phyloP scores from a whole-genome alignment of 2,113 vertebrate genomes.

The Calyptommatus sinebrachiatus region DNA sequence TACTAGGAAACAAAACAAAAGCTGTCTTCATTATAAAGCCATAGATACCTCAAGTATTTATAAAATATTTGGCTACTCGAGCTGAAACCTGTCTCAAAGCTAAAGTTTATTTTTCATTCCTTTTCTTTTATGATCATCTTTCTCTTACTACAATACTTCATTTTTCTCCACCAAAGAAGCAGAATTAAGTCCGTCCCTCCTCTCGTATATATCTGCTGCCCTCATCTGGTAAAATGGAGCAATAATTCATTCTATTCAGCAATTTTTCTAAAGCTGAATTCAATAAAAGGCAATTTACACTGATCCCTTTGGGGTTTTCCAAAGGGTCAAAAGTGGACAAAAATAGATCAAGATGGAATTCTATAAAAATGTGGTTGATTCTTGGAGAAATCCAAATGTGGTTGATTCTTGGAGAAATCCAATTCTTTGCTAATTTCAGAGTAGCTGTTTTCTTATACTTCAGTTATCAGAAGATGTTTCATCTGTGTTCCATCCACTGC shows the following conservation, averaged over 20 bases:
- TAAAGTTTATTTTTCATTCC: constrained; percentile 30
- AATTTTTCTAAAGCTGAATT: neutral
- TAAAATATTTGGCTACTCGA: constrained; percentile 61
- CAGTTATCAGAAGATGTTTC: neutral
- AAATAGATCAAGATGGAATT: neutral
- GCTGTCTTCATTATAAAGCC: constrained; percentile 47
- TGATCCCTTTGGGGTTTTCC: neutral
- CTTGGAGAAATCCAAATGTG: neutral
- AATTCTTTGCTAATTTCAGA: neutral
- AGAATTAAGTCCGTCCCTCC: too few relatives aligned
- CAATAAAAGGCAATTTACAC: neutral
- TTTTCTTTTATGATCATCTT: constrained; percentile 29
- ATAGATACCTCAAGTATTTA: constrained; percentile 57
- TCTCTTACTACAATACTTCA: constrained; percentile 49
- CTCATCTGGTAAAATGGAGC: constrained; percentile 65
- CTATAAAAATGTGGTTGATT: neutral
- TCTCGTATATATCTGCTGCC: constrained; percentile 67
- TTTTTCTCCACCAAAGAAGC: neutral
- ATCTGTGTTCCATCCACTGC: too few relatives aligned
- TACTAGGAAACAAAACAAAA: constrained; percentile 61
- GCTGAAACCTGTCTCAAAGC: constrained; percentile 51
- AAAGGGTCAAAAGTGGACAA: neutral
- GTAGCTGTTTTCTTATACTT: neutral
- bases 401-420: neutral
- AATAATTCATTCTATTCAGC: constrained; percentile 13